phyloP scores from a whole-genome alignment of 2,797 vertebrate species.

The Coluber constrictor region DNA sequence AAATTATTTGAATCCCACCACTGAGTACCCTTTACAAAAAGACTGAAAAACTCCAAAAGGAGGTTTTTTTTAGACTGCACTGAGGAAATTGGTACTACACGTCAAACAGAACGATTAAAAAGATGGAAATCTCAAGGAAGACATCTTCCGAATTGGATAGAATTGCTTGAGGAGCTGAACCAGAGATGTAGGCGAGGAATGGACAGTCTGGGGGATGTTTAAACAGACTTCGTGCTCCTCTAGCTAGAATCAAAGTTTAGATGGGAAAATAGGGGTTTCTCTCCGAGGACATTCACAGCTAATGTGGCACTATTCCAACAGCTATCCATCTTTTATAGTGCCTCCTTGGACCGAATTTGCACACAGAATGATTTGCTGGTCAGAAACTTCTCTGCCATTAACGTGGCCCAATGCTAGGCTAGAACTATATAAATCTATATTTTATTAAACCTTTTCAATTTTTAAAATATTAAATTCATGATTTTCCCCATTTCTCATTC shows the following conservation, averaged over 20 bases:
- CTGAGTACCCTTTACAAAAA: background rate
- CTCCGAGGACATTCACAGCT: background rate
- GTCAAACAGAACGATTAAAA: background rate
- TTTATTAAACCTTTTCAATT: background rate
- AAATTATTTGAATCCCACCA: no score
- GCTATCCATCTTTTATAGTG: background rate
- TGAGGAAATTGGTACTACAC: background rate
- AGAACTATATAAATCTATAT: background rate
- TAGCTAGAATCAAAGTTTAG: background rate
- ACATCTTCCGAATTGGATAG: background rate
- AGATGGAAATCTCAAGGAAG: background rate
- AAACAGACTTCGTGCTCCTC: background rate
- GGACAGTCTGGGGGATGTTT: background rate
- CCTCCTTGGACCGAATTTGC: background rate
- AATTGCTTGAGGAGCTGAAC: background rate
- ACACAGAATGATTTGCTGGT: background rate
- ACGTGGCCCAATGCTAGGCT: background rate
- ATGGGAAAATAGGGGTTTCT: background rate
- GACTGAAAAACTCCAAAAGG: background rate
- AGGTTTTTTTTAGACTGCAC: background rate
- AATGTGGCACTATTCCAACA: background rate
- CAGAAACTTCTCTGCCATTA: background rate
- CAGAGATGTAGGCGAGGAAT: background rate
- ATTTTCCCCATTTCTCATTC: background rate
- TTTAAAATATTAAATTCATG: background rate